Conservation (phyloP, 37 sponge, comb jelly and placozoan genomes). For the Cliona cf. orientalis region DNA sequence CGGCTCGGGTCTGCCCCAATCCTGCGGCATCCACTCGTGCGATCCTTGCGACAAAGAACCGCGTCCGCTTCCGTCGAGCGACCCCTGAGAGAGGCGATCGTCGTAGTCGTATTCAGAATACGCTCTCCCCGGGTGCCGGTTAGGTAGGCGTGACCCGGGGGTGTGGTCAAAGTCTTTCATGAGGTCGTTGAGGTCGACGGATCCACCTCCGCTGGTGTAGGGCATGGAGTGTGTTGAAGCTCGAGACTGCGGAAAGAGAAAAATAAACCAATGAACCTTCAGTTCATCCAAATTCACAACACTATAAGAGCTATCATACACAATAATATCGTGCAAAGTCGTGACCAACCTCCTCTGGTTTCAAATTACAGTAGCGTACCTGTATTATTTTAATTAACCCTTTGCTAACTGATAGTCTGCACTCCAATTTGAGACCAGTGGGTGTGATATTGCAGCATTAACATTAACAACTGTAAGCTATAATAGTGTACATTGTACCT, state of each 20-base stretch:
- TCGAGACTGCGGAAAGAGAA: constrained; percentile 26
- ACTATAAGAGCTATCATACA: no score
- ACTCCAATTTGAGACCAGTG: no score
- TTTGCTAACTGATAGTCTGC: no score
- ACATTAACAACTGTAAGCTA: no score
- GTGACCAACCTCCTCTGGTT: no score
- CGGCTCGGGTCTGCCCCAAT: constrained; percentile 6
- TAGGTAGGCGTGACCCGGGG: constrained; percentile 31
- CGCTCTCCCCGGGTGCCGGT: neutral
- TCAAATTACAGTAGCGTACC: no score
- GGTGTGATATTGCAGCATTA: no score
- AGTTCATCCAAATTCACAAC: neutral
- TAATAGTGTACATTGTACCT: no score
- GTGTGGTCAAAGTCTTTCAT: constrained; percentile 42
- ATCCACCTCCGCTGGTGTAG: neutral
- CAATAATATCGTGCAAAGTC: no score
- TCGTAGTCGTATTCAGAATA: constrained; percentile 41
- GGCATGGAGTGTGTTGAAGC: constrained; percentile 46
- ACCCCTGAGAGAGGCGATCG: constrained; percentile 23
- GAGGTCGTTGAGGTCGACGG: neutral
- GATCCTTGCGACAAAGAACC: constrained; percentile 42
- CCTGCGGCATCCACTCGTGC: constrained; percentile 12
- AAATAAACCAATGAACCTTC: neutral
- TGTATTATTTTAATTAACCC: no score
- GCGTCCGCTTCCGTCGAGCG: constrained; percentile 15